A percentile compares a stretch with the other conserved stretches of the same genome.
Conservation (phyloP, 1,140 invertebrate genomes). For the Drosophila subobscura region DNA sequence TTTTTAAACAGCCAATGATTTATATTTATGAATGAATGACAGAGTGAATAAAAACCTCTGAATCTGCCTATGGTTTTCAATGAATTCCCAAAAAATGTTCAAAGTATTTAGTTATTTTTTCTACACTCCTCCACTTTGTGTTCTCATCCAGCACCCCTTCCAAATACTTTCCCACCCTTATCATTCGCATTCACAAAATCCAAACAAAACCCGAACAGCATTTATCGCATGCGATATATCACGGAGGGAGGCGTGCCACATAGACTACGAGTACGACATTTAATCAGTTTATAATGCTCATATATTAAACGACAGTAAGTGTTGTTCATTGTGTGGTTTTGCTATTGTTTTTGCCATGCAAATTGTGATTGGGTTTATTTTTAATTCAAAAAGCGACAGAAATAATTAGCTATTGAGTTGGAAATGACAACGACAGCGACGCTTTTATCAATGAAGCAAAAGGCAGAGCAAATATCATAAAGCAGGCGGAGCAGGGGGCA, state of each 20-base stretch:
- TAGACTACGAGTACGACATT: not conserved
- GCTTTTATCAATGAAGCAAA: conserved; percentile 67
- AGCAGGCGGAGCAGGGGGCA: not conserved
- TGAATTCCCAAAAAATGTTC: not conserved
- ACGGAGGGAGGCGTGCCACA: conserved; percentile 1
- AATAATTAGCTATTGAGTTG: conserved; percentile 45
- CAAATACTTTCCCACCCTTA: not conserved
- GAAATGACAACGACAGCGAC: conserved; percentile 24
- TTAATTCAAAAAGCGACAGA: conserved; percentile 37
- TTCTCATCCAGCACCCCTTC: not conserved
- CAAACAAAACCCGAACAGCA: not conserved
- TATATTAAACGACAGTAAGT: conserved; percentile 3
- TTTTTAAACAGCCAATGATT: no score
- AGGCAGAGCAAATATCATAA: not conserved
- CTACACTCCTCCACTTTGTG: not conserved
- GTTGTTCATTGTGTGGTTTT: conserved; percentile 8
- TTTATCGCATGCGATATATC: conserved; percentile 33
- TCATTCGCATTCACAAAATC: conserved; percentile 3
- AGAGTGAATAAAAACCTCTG: no score
- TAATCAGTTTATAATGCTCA: conserved; percentile 20
- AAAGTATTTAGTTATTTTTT: not conserved
- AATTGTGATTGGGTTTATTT: conserved; percentile 57
- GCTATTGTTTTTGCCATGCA: conserved; percentile 27
- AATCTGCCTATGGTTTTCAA: not conserved
- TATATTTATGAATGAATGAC: no score